Conservation (phyloP, 1,140 invertebrate genomes). For the Drosophila biarmipes region DNA sequence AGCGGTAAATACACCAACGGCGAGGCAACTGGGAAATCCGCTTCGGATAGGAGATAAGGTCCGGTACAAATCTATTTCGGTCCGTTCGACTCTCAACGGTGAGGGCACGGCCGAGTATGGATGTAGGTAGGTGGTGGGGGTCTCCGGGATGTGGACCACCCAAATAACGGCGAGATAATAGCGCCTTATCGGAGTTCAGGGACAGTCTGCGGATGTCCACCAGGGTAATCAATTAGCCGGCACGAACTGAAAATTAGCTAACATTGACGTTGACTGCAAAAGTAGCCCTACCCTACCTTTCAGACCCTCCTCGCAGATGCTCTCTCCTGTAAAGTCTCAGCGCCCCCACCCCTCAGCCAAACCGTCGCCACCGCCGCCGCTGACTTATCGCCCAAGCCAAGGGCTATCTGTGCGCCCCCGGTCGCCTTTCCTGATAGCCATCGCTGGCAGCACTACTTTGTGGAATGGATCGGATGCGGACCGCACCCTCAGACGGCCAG, state of each 20-base stretch:
- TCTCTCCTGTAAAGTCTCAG: constrained; percentile 3
- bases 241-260: constrained; percentile 69
- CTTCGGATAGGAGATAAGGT: constrained; percentile 46
- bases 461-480: constrained; percentile 18
- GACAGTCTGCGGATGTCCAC: constrained; percentile 20
- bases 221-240: constrained; percentile 74
- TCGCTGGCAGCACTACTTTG: constrained; percentile 11
- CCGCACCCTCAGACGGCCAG: constrained; percentile 56
- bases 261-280: constrained; percentile 45
- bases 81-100: neutral
- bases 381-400: constrained; percentile 46
- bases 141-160: constrained; percentile 52
- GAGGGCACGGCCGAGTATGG: constrained; percentile 2
- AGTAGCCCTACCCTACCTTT: constrained; percentile 1
- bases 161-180: constrained; percentile 51
- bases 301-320: neutral
- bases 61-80: constrained; percentile 22
- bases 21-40: constrained; percentile 49
- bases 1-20: constrained; percentile 55
- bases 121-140: neutral
- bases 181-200: constrained; percentile 43
- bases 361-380: constrained; percentile 5
- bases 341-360: constrained; percentile 24
- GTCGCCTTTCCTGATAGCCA: constrained; percentile 41
- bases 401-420: constrained; percentile 58